Conservation (phyloP, 2,888 invertebrate genomes). For the Calliscelio sp. region DNA sequence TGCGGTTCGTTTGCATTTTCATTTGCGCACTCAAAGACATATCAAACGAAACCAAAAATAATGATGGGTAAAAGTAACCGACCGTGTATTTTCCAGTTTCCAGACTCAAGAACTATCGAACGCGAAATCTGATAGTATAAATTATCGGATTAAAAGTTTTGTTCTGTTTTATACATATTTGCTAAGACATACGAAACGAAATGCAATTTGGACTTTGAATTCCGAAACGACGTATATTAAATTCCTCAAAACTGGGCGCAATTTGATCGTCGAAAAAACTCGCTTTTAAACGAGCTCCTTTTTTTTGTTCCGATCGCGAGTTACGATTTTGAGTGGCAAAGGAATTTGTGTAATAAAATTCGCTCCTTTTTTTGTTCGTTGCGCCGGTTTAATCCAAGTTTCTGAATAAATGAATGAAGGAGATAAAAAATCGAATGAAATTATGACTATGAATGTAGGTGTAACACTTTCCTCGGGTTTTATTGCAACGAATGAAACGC, state of each 20-base stretch:
- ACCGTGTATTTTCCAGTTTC: no score
- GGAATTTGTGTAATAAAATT: slow-evolving; percentile 1
- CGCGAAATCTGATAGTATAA: background rate
- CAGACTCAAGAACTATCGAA: no score
- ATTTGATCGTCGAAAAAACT: no score
- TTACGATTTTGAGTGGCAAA: background rate
- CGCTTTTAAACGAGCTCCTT: no score
- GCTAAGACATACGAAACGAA: no score
- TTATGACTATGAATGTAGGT: slow-evolving; percentile 47
- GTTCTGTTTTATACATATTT: no score
- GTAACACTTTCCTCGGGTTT: slow-evolving; percentile 58
- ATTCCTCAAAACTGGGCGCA: background rate
- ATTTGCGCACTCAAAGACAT: slow-evolving; percentile 59
- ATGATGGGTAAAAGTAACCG: no score
- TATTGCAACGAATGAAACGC: slow-evolving; percentile 38
- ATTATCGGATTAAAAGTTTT: no score
- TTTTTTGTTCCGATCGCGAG: background rate
- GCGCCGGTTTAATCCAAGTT: background rate
- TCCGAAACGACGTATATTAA: no score
- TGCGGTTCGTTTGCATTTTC: slow-evolving; percentile 70
- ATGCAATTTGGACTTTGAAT: no score
- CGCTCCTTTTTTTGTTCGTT: background rate
- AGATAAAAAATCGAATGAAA: slow-evolving; percentile 7
- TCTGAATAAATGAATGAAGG: slow-evolving; percentile 17
- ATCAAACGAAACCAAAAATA: slow-evolving; percentile 45